Evolutionary conservation across 2,888 invertebrate species (phyloP).

Genomic region (Plagodis dolabraria): DNA sequence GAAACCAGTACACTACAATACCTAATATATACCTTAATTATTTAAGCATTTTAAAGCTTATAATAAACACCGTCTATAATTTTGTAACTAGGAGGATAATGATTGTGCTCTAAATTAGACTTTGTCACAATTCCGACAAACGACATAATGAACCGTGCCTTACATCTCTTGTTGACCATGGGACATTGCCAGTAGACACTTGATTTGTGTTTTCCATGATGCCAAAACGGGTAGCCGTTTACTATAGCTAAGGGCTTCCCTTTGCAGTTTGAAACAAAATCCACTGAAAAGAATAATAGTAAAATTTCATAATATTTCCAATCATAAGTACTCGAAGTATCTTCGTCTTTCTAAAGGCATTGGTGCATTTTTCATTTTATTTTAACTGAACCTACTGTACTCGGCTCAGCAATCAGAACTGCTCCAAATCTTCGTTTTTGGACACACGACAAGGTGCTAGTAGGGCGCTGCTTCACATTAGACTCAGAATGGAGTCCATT

Average conservation of each 20-base stretch:
- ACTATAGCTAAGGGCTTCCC: slow-evolving; percentile 4
- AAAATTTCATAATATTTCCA: too few relatives aligned
- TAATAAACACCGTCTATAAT: slow-evolving; percentile 18
- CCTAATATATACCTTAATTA: too few relatives aligned
- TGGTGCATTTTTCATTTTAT: too few relatives aligned
- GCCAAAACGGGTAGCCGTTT: not conserved
- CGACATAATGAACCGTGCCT: slow-evolving; percentile 27
- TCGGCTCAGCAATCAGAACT: too few relatives aligned
- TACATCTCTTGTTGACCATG: slow-evolving; percentile 23
- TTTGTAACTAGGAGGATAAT: slow-evolving; percentile 19
- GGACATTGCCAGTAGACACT: slow-evolving; percentile 1
- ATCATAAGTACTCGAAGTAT: too few relatives aligned
- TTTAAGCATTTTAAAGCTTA: not conserved
- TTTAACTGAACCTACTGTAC: too few relatives aligned
- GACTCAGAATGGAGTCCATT: too few relatives aligned
- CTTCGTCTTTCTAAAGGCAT: too few relatives aligned
- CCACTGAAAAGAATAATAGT: not conserved
- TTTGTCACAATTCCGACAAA: slow-evolving; percentile 11
- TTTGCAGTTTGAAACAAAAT: not conserved
- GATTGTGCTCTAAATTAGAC: slow-evolving; percentile 23
- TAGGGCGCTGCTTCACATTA: too few relatives aligned
- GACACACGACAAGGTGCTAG: too few relatives aligned
- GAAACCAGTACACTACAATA: too few relatives aligned
- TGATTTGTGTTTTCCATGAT: not conserved
- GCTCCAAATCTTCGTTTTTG: too few relatives aligned